These are phyloP conservation scores for Myrmophylax atrothorax DNA, from an alignment of 2,113 vertebrate genomes.

Conservation along the genomic window DNA sequence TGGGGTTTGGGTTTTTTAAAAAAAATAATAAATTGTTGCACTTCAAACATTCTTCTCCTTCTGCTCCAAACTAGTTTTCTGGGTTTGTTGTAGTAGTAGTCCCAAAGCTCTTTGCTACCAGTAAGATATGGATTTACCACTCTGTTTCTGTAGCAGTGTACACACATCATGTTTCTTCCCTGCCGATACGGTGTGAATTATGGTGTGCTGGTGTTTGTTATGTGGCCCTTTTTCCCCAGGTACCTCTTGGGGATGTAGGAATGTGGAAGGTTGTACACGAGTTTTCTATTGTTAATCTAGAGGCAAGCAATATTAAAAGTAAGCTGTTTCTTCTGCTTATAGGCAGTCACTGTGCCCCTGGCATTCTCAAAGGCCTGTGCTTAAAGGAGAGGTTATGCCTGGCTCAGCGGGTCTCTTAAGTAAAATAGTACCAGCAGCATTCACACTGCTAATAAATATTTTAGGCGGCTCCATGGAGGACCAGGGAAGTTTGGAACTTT, in stretches of 20 bases:
- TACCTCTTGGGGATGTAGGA: background rate
- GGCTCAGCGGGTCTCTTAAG: background rate
- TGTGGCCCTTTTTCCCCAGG: fast-evolving
- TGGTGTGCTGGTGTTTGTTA: fast-evolving
- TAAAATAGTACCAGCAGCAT: background rate
- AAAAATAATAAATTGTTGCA: background rate
- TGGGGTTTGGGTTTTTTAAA: fast-evolving
- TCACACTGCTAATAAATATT: background rate
- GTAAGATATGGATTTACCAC: background rate
- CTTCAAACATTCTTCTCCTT: background rate
- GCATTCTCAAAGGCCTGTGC: background rate
- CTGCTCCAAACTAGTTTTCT: background rate
- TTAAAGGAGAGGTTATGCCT: background rate
- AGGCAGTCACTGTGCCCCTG: background rate
- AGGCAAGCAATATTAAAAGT: background rate
- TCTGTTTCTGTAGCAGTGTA: background rate
- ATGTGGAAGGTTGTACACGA: background rate
- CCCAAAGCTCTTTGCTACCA: background rate
- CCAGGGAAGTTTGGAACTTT: background rate
- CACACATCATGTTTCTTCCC: fast-evolving
- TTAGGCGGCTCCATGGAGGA: background rate
- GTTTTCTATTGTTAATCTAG: background rate
- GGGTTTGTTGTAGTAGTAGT: background rate
- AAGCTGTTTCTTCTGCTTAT: background rate
- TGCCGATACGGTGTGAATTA: background rate